These are phyloP conservation scores for Papilio demoleus DNA, from an alignment of 2,888 invertebrate genomes.

Conservation along the genomic window DNA sequence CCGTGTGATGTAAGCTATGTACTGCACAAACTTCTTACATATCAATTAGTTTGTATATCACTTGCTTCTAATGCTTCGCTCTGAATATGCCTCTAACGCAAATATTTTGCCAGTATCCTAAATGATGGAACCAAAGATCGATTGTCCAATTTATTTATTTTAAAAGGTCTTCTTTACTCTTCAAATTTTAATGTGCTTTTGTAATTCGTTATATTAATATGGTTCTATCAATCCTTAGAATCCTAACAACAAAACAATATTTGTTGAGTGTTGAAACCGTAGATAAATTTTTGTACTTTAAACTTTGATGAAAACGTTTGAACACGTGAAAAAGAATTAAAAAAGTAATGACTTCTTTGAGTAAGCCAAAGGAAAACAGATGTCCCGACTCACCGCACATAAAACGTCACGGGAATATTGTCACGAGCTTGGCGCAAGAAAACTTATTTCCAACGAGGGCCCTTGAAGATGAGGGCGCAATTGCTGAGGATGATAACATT, in stretches of 20 bases:
- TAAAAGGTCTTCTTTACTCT: too few species aligned
- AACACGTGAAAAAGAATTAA: neutral
- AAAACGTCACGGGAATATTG: slow-evolving; percentile 45
- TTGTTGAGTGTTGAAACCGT: too few species aligned
- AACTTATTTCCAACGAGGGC: slow-evolving; percentile 52
- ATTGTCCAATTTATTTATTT: too few species aligned
- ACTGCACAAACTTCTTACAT: slow-evolving; percentile 3
- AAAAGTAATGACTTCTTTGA: neutral
- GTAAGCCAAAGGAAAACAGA: slow-evolving; percentile 25
- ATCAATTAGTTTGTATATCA: neutral
- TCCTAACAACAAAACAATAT: too few species aligned
- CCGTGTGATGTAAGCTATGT: slow-evolving; percentile 41
- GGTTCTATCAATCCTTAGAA: too few species aligned
- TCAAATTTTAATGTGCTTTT: too few species aligned
- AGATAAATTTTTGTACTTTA: too few species aligned
- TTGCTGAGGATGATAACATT: slow-evolving; percentile 63
- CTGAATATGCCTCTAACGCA: too few species aligned
- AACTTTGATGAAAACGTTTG: neutral
- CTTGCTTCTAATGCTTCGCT: too few species aligned
- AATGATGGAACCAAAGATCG: too few species aligned
- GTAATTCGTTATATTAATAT: too few species aligned
- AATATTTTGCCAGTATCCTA: too few species aligned
- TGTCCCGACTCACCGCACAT: slow-evolving; percentile 13
- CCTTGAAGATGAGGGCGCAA: slow-evolving; percentile 49
- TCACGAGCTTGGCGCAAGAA: slow-evolving; percentile 47